These are phyloP conservation scores for Aleadryas rufinucha DNA, from an alignment of 2,113 vertebrate species.

Conservation along the genomic window DNA sequence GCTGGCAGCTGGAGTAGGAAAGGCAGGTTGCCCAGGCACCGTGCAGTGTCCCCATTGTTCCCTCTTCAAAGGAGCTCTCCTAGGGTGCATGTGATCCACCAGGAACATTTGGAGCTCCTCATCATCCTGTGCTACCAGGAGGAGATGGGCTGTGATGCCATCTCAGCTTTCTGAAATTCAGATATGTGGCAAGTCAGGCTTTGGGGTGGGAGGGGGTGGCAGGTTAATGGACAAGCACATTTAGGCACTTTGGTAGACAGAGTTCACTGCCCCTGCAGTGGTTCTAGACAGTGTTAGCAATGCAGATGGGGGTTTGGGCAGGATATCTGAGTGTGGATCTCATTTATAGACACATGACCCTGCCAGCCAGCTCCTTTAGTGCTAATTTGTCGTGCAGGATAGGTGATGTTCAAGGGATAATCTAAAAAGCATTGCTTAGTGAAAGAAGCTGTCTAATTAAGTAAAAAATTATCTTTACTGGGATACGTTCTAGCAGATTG, in stretches of 20 bases:
- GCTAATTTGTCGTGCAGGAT: not conserved
- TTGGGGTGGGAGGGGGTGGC: fast-evolving
- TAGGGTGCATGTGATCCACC: not conserved
- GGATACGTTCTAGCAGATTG: not conserved
- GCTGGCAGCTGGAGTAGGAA: not conserved
- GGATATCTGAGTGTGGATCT: not conserved
- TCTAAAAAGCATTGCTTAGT: not conserved
- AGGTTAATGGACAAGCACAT: not conserved
- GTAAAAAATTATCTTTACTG: not conserved
- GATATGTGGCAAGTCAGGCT: not conserved
- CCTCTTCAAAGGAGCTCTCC: not conserved
- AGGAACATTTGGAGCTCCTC: not conserved
- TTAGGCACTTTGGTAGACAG: not conserved
- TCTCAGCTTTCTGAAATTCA: not conserved
- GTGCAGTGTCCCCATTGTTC: not conserved
- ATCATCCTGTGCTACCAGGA: not conserved
- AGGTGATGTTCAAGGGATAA: not conserved
- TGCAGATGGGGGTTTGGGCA: not conserved
- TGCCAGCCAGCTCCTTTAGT: not conserved
- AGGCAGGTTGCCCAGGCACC: not conserved
- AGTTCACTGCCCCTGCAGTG: not conserved
- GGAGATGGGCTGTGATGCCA: not conserved
- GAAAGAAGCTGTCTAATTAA: not conserved
- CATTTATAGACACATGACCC: not conserved
- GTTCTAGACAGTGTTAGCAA: not conserved